phyloP scores from a whole-genome alignment of 2,888 invertebrate genomes.

The Andrena dorsata region DNA sequence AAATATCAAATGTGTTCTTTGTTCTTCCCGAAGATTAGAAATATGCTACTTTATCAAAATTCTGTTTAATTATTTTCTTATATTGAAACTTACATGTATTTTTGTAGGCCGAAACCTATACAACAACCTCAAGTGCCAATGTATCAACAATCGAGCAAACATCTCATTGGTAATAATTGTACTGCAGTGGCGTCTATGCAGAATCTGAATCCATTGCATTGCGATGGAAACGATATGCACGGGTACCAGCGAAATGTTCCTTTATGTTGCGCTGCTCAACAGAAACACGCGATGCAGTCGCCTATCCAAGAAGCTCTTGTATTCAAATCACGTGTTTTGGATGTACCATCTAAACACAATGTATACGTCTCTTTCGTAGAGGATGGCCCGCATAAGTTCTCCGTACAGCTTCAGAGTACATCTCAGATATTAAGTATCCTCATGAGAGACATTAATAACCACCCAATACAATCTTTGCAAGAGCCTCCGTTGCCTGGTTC shows the following conservation, averaged over 20 bases:
- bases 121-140: constrained; percentile 41
- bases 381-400: constrained; percentile 92
- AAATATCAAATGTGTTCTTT: neutral
- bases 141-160: constrained; percentile 56
- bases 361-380: constrained; percentile 92
- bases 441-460: constrained; percentile 90
- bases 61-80: neutral
- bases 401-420: constrained; percentile 89
- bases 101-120: constrained; percentile 35
- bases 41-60: too few species aligned
- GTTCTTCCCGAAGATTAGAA: too few species aligned
- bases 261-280: constrained; percentile 37
- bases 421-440: constrained; percentile 88
- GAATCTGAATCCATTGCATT: constrained; percentile 32
- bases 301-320: constrained; percentile 73
- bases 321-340: constrained; percentile 83
- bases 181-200: constrained; percentile 25
- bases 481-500: constrained; percentile 91
- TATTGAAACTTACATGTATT: neutral
- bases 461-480: constrained; percentile 87
- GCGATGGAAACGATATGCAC: constrained; percentile 35
- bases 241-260: constrained; percentile 36
- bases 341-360: constrained; percentile 87
- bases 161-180: constrained; percentile 30
- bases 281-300: constrained; percentile 42